Evolutionary conservation across 2,888 invertebrate genomes (phyloP).

Genomic region (Caenorhabditis uteleia): DNA sequence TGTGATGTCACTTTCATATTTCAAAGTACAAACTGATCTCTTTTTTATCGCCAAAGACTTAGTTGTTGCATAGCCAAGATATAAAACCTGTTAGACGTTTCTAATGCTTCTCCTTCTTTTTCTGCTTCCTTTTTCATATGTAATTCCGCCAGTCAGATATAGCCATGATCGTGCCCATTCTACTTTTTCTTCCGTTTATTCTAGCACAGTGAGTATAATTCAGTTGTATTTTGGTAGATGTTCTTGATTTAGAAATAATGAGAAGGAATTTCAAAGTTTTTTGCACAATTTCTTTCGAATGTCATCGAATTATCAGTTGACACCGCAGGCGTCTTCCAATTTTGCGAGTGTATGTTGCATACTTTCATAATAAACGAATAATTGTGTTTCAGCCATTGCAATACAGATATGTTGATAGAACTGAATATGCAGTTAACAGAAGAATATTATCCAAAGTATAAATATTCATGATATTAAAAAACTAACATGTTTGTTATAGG

Average conservation of each 20-base stretch:
- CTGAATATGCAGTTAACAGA: conserved; percentile 42
- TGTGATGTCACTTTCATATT: no score
- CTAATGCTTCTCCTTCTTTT: no score
- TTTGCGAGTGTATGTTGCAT: conserved; percentile 17
- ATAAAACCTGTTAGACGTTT: no score
- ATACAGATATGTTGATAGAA: conserved; percentile 33
- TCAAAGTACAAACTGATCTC: no score
- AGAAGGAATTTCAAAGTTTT: conserved; percentile 9
- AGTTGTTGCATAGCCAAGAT: no score
- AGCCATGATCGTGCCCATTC: no score
- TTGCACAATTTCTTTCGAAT: conserved; percentile 23
- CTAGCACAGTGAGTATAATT: neutral
- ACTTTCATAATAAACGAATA: neutral
- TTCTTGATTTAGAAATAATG: conserved; percentile 6
- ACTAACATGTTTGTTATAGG: conserved; percentile 5
- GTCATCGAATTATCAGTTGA: conserved; percentile 29
- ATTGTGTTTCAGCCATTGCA: conserved; percentile 14
- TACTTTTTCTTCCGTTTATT: neutral
- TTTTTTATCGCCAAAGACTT: no score
- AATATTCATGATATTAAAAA: neutral
- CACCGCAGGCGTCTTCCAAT: conserved; percentile 30
- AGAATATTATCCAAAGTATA: conserved; percentile 40
- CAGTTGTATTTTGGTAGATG: neutral
- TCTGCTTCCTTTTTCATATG: no score
- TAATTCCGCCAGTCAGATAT: no score